Conservation (phyloP, 2,113 vertebrate species). For the Actenoides hombroni region DNA sequence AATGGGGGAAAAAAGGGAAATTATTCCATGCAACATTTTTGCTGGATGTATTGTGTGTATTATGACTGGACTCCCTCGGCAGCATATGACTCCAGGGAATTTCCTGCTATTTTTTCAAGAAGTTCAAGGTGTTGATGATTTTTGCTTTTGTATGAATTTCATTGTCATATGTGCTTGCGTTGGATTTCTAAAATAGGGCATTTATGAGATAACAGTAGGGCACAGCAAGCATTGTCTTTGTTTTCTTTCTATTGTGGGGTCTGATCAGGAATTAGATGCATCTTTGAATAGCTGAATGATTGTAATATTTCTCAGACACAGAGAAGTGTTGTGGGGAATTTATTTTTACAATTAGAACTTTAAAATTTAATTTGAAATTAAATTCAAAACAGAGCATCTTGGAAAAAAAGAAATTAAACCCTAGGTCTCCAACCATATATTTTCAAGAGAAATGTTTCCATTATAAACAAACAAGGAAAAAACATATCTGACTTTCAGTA, state of each 20-base stretch:
- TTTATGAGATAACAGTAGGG: neutral
- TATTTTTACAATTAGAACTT: neutral
- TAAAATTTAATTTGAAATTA: neutral
- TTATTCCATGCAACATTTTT: constrained; percentile 55
- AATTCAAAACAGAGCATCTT: neutral
- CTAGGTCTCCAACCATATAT: neutral
- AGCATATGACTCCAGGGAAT: neutral
- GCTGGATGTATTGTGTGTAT: neutral
- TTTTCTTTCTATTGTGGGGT: neutral
- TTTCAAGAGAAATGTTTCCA: constrained; percentile 15
- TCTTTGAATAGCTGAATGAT: constrained; percentile 16
- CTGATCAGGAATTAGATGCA: neutral
- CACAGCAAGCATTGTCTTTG: neutral
- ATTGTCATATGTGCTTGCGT: neutral
- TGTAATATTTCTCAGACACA: neutral
- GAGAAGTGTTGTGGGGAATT: neutral
- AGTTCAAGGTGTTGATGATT: neutral
- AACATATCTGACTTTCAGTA: neutral
- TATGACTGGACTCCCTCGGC: neutral
- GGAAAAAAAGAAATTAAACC: neutral
- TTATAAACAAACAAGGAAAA: neutral
- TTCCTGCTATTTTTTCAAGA: constrained; percentile 9
- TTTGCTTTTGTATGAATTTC: constrained; percentile 11
- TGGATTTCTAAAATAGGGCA: neutral
- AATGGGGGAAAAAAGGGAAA: neutral